These are phyloP conservation scores for Machimus rusticus DNA, from an alignment of 2,888 invertebrate genomes.

Conservation along the genomic window DNA sequence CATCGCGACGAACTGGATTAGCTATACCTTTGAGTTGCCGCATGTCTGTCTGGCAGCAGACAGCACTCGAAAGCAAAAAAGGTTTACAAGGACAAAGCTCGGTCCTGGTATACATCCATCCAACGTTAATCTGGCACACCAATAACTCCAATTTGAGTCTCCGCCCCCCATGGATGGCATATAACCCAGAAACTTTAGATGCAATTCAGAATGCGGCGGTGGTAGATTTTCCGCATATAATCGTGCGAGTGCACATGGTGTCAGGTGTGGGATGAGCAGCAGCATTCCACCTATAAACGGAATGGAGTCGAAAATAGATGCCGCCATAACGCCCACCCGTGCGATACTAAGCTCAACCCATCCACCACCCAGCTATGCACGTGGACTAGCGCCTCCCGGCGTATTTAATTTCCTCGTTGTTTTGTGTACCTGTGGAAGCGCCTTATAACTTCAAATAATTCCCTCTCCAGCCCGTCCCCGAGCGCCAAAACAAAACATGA, in stretches of 20 bases:
- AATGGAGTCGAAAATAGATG: neutral
- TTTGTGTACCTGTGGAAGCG: conserved; percentile 17
- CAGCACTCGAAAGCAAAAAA: neutral
- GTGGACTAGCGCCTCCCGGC: neutral
- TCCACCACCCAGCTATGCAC: neutral
- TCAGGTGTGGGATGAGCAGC: neutral
- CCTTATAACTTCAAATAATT: neutral
- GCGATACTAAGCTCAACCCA: neutral
- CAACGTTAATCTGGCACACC: neutral
- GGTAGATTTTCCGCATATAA: neutral
- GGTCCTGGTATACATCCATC: neutral
- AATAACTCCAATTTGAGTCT: neutral
- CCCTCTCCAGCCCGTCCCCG: neutral
- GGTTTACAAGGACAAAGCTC: neutral
- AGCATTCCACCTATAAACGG: neutral
- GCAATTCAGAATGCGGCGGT: neutral
- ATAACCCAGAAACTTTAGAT: conserved; percentile 14
- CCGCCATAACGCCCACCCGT: neutral
- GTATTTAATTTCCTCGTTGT: conserved; percentile 16
- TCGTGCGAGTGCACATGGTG: neutral
- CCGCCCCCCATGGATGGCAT: neutral
- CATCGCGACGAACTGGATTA: neutral
- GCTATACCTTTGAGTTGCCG: neutral
- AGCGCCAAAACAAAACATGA: neutral
- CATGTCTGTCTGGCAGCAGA: neutral